Percentiles rank a stretch among this genome's conserved stretches.
phyloP scores from a whole-genome alignment of 2,113 vertebrate species.

The Pionites leucogaster region DNA sequence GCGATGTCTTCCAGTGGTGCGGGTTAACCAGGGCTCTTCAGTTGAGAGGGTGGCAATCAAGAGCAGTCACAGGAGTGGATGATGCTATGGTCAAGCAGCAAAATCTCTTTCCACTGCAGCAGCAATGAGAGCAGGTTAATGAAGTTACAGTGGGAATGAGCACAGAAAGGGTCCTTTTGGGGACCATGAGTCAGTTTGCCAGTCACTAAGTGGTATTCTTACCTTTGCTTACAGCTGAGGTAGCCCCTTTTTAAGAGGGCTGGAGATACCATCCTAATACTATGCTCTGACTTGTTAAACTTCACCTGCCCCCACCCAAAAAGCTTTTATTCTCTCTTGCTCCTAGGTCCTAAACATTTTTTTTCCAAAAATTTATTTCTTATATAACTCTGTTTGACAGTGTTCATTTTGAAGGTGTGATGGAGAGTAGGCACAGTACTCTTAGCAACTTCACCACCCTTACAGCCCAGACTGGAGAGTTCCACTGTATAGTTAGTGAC shows the following conservation, averaged over 20 bases:
- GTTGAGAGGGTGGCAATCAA: accelerated
- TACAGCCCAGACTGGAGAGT: not conserved
- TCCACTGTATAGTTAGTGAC: not conserved
- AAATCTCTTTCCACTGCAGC: not conserved
- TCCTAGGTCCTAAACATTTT: not conserved
- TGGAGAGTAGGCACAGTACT: not conserved
- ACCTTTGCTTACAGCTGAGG: not conserved
- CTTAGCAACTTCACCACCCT: not conserved
- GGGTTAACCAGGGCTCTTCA: not conserved
- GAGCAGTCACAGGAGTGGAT: accelerated
- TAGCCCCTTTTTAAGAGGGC: not conserved
- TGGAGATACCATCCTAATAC: not conserved
- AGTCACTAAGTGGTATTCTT: not conserved
- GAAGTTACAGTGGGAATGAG: not conserved
- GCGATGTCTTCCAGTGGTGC: accelerated
- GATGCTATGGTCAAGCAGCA: not conserved
- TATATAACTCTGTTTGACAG: not conserved
- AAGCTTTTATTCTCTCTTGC: not conserved
- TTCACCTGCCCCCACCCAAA: accelerated
- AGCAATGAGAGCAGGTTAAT: not conserved
- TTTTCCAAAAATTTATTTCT: not conserved
- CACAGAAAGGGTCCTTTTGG: not conserved
- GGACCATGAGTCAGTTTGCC: not conserved
- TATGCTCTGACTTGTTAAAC: not conserved
- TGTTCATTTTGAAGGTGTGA: not conserved